These are phyloP conservation scores for Hemibagrus guttatus DNA, from an alignment of 2,797 vertebrate species.

Conservation along the genomic window DNA sequence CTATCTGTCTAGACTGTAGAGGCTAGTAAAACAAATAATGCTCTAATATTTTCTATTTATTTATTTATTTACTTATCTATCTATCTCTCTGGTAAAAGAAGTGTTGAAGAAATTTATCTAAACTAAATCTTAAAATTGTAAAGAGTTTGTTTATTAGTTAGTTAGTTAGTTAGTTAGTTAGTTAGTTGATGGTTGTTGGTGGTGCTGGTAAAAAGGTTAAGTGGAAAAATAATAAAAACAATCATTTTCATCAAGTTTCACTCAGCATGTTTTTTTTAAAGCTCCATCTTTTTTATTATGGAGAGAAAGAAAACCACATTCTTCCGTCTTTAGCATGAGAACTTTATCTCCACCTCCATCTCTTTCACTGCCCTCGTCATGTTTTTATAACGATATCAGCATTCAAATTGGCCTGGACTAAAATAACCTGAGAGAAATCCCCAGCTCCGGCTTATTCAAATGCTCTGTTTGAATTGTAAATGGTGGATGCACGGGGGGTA, in stretches of 20 bases:
- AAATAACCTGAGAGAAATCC: constrained; percentile 58
- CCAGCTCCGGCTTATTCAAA: constrained; percentile 60
- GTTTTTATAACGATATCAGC: constrained; percentile 34
- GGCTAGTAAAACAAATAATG: no score
- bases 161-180: neutral
- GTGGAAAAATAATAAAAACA: neutral
- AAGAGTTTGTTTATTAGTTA: neutral
- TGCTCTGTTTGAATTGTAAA: constrained; percentile 61
- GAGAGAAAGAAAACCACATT: neutral
- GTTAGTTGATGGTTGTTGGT: neutral
- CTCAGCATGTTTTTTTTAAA: neutral
- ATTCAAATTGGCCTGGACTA: constrained; percentile 54
- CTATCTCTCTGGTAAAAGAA: neutral
- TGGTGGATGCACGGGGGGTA: neutral
- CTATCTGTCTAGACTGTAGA: no score
- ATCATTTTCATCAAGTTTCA: neutral
- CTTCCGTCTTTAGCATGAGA: neutral
- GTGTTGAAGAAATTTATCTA: neutral
- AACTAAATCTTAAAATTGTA: neutral
- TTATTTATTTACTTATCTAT: neutral
- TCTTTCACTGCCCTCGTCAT: neutral
- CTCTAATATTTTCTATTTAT: neutral
- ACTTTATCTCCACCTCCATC: neutral
- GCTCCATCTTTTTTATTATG: neutral
- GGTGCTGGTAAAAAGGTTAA: neutral